phyloP scores from a whole-genome alignment of 2,113 vertebrate genomes.

The Myodes glareolus region DNA sequence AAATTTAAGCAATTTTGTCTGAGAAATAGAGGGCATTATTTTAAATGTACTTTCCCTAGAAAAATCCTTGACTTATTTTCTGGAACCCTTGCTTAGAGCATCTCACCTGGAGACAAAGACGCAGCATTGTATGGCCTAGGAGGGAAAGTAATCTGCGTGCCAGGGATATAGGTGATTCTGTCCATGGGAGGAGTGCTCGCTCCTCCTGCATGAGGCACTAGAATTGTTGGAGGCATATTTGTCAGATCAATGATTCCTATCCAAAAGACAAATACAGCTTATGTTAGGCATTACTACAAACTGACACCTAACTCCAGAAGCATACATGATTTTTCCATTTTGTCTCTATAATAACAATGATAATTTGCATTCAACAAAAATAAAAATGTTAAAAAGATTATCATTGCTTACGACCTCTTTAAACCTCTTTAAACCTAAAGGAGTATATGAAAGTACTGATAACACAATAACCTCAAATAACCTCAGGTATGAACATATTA shows the following conservation, averaged over 20 bases:
- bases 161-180: slow-evolving; percentile 96
- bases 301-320: background rate
- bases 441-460: background rate
- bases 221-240: slow-evolving; percentile 98
- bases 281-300: slow-evolving; percentile 81
- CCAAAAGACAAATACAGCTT: slow-evolving; percentile 88
- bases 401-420: background rate
- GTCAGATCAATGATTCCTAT: slow-evolving; percentile 99
- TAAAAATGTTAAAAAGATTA: background rate
- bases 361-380: background rate
- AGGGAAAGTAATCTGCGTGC: slow-evolving; percentile 96
- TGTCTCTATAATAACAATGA: background rate
- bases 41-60: background rate
- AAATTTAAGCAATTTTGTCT: background rate
- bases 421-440: background rate
- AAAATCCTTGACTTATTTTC: background rate
- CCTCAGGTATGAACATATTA: background rate
- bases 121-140: slow-evolving; percentile 96
- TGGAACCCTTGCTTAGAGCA: background rate
- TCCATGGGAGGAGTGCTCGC: slow-evolving; percentile 97
- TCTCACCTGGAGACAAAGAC: slow-evolving; percentile 97
- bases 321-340: background rate
- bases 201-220: slow-evolving; percentile 98
- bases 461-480: background rate
- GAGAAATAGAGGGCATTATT: background rate